Evolutionary conservation across 2,113 vertebrate species (phyloP), one percentile per base, ranked within the genome.

Genomic region (Alosa alosa): DNA sequence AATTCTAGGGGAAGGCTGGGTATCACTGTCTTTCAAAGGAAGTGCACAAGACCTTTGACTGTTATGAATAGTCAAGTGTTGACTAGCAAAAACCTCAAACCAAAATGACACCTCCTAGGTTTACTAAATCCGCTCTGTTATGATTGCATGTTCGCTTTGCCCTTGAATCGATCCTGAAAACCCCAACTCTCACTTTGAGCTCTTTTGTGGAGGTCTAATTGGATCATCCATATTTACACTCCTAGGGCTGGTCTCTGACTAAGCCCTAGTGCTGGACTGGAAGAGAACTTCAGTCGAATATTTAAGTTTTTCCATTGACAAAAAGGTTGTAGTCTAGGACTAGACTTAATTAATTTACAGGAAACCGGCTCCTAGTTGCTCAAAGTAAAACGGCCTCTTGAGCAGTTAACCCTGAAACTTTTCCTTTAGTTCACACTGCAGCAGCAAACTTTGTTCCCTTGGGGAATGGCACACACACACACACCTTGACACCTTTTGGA

Each of bases 41-140:
- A 18, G 72, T 39, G 36, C 25, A 78, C 31, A 78, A 78, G 72
- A 78, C 72, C 39, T 72, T 72, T 72, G 64, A 72, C 64, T 72
- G 64, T 72, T 72, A 72, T 64, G 13, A 72, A 31, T 72, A 31
- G 2, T 72, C 52, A 55, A 55, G 64, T 72, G 60, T 31, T 72
- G n/a, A 15, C 64, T 72, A 36, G 13, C 25, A 3, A 72, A 55
- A 72, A 72, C 64, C 13, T 72, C 25, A 72, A 72, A 36, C 64
- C 64, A 31, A 36, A 72, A 72, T 68, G 3, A 25, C 2, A 36
- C n/a, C 1, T 72, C 4, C 31, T 36, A 72, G 31, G 64, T 11
- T 72, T 36, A 72, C n/a, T 72, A 31, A 72, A 15, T 72, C 8
- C 25, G 2, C 9, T 72, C 2, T 36, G 0, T 72, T 13, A 72